These are phyloP conservation scores for Osmerus eperlanus DNA, from an alignment of 2,113 vertebrate species.

Conservation along the genomic window DNA sequence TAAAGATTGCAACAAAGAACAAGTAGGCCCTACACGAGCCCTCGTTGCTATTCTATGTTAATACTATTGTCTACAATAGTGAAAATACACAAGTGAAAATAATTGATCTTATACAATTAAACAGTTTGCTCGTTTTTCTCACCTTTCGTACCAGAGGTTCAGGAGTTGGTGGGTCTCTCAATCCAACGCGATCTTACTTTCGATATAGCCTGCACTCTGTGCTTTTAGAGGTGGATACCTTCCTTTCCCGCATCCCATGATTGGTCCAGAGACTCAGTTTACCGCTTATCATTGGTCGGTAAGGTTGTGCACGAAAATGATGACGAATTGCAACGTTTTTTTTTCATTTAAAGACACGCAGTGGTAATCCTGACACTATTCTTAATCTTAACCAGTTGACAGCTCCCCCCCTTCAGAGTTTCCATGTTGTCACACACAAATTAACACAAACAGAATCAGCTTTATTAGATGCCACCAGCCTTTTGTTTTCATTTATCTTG, in stretches of 20 bases:
- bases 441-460: too few relatives aligned
- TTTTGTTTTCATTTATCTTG: too few relatives aligned
- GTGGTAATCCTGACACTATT: conserved; percentile 22
- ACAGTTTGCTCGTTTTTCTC: conserved; percentile 8
- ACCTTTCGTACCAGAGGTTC: conserved; percentile 39
- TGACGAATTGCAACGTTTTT: conserved; percentile 8
- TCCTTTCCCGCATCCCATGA: conserved; percentile 38
- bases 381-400: conserved; percentile 18
- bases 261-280: background rate
- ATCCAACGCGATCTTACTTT: background rate
- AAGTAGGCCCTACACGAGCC: too few relatives aligned
- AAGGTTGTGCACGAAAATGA: background rate
- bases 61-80: too few relatives aligned
- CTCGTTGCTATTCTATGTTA: too few relatives aligned
- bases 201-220: background rate
- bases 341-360: background rate
- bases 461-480: too few relatives aligned
- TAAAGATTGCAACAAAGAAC: too few relatives aligned
- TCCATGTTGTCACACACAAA: too few relatives aligned
- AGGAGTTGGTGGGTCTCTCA: background rate
- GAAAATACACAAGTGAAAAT: too few relatives aligned
- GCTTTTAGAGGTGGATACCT: background rate
- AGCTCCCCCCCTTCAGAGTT: too few relatives aligned
- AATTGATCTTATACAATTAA: too few relatives aligned
- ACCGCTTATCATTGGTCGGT: conserved; percentile 29